Conservation (phyloP, 2,888 invertebrate genomes). For the Scelioninae gen. 1 region DNA sequence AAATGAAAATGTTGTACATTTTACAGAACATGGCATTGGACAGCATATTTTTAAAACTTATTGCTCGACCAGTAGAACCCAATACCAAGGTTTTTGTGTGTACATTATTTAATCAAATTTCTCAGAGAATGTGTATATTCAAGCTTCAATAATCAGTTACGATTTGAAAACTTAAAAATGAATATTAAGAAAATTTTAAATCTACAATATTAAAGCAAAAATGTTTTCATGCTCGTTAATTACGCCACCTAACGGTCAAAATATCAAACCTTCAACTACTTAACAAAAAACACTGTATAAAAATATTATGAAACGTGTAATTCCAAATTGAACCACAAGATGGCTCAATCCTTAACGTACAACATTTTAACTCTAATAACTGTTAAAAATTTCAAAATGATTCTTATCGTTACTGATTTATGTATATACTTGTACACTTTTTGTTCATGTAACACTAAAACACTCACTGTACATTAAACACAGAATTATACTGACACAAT, state of each 20-base stretch:
- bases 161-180: neutral
- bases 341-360: too few species aligned
- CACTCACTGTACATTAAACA: slow-evolving; percentile 16
- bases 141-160: slow-evolving; percentile 7
- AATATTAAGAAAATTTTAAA: neutral
- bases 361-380: too few species aligned
- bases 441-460: slow-evolving; percentile 12
- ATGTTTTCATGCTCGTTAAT: too few species aligned
- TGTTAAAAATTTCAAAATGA: neutral
- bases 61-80: neutral
- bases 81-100: neutral
- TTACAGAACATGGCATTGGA: neutral
- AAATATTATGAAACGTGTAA: too few species aligned
- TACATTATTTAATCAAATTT: neutral
- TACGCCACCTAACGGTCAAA: too few species aligned
- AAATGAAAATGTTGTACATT: too few species aligned
- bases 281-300: too few species aligned
- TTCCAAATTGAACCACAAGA: too few species aligned
- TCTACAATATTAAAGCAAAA: too few species aligned
- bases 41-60: neutral
- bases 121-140: neutral
- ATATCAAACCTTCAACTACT: too few species aligned
- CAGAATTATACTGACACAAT: slow-evolving; percentile 13
- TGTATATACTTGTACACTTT: slow-evolving; percentile 15
- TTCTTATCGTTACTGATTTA: slow-evolving; percentile 1